Evolutionary conservation across 2,113 vertebrate species (phyloP).

Genomic region (Macrotis lagotis): DNA sequence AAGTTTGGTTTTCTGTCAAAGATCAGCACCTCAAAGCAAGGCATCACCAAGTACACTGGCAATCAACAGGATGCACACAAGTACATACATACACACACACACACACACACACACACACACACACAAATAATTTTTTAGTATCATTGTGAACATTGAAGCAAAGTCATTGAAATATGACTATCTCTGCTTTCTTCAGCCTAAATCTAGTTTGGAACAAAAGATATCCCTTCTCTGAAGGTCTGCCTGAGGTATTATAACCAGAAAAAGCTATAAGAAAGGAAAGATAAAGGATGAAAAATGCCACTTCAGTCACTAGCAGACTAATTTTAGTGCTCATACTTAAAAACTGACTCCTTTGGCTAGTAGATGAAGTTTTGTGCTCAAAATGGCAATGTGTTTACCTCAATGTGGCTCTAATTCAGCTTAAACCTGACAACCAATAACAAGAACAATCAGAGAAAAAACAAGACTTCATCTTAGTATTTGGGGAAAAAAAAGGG

Average conservation of each 20-base stretch:
- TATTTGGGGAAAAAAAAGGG: slow-evolving; percentile 39
- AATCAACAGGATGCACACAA: slow-evolving; percentile 66
- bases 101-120: slow-evolving; percentile 31
- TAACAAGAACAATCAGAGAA: slow-evolving; percentile 19
- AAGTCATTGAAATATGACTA: slow-evolving; percentile 76
- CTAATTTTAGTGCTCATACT: neutral
- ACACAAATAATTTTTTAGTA: slow-evolving; percentile 55
- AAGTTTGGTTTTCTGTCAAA: slow-evolving; percentile 51
- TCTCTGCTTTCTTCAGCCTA: slow-evolving; percentile 71
- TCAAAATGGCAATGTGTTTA: slow-evolving; percentile 24
- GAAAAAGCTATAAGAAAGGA: slow-evolving; percentile 37
- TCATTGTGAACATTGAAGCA: slow-evolving; percentile 75
- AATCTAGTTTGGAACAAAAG: slow-evolving; percentile 68
- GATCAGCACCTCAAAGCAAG: slow-evolving; percentile 29
- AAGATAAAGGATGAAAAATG: neutral
- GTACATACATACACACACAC: too few species aligned
- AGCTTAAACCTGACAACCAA: slow-evolving; percentile 45
- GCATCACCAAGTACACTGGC: slow-evolving; percentile 51
- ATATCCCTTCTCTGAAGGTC: slow-evolving; percentile 66
- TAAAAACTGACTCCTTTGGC: neutral
- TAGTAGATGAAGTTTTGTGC: slow-evolving; percentile 12
- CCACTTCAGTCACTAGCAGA: slow-evolving; percentile 24
- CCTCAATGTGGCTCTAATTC: slow-evolving; percentile 15
- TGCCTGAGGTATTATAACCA: slow-evolving; percentile 53
- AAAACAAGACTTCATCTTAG: slow-evolving; percentile 1